These are phyloP conservation scores for Nomada lathburiana DNA, from an alignment of 2,888 invertebrate species.

Conservation along the genomic window DNA sequence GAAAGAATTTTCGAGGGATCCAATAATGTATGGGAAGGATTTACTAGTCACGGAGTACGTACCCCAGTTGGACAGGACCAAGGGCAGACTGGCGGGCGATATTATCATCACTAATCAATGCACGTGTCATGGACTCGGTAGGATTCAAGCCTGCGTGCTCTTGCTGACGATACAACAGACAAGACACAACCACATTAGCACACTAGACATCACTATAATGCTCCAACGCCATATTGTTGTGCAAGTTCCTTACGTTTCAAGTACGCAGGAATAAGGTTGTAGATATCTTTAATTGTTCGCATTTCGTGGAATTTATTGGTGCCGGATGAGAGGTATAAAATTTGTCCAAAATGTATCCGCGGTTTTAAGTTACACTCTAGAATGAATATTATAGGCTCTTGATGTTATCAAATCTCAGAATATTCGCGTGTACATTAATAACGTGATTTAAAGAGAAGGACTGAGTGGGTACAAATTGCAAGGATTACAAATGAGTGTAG, in stretches of 20 bases:
- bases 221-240: conserved; percentile 78
- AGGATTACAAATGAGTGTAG: too few relatives aligned
- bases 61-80: conserved; percentile 98
- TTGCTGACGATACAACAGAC: conserved; percentile 91
- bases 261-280: conserved; percentile 66
- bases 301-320: not conserved
- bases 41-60: conserved; percentile 88
- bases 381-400: too few relatives aligned
- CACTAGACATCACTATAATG: conserved; percentile 82
- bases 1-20: conserved; percentile 39
- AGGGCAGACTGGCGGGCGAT: conserved; percentile 92
- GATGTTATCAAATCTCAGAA: too few relatives aligned
- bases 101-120: conserved; percentile 96
- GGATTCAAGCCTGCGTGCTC: conserved; percentile 94
- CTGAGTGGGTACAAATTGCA: too few relatives aligned
- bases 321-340: too few relatives aligned
- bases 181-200: conserved; percentile 86
- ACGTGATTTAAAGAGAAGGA: too few relatives aligned
- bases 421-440: too few relatives aligned
- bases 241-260: conserved; percentile 62
- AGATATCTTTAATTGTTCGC: conserved; percentile 66
- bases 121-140: conserved; percentile 98
- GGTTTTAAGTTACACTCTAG: too few relatives aligned
- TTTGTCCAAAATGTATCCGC: too few relatives aligned
- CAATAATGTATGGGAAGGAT: conserved; percentile 66